phyloP scores from a whole-genome alignment of 2,797 vertebrate species.

The Falco novaeseelandiae region DNA sequence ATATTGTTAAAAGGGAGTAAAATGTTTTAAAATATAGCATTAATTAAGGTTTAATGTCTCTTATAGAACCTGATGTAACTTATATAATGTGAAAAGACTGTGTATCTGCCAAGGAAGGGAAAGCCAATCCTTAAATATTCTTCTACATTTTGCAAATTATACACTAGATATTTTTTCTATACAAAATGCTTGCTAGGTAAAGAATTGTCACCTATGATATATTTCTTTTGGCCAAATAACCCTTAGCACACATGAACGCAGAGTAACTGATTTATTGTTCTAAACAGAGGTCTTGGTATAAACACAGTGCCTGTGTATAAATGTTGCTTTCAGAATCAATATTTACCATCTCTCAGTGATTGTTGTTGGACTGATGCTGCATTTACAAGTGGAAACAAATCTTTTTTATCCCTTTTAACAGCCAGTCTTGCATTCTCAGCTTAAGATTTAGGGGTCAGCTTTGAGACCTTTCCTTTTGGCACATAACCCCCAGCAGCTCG shows the following conservation, averaged over 20 bases:
- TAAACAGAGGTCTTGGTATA: neutral
- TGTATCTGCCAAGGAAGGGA: neutral
- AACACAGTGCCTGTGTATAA: neutral
- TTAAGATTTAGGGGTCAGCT: neutral
- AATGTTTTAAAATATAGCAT: neutral
- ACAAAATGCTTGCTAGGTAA: neutral
- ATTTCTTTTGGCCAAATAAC: neutral
- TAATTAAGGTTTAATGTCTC: neutral
- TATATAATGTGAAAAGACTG: neutral
- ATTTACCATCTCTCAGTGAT: neutral
- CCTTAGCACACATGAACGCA: neutral
- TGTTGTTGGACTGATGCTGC: neutral
- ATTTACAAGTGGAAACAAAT: neutral
- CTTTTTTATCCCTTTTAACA: neutral
- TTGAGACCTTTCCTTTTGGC: neutral
- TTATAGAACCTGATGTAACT: neutral
- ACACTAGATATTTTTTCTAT: neutral
- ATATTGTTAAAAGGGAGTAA: neutral
- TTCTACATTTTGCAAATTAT: neutral
- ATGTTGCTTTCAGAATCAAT: neutral
- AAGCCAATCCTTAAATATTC: neutral
- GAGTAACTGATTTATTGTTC: neutral
- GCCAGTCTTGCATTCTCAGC: neutral
- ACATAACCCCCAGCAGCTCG: rapidly evolving
- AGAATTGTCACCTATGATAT: neutral